phyloP scores from a whole-genome alignment of 2,113 vertebrate species.

The Carassius gibelio region DNA sequence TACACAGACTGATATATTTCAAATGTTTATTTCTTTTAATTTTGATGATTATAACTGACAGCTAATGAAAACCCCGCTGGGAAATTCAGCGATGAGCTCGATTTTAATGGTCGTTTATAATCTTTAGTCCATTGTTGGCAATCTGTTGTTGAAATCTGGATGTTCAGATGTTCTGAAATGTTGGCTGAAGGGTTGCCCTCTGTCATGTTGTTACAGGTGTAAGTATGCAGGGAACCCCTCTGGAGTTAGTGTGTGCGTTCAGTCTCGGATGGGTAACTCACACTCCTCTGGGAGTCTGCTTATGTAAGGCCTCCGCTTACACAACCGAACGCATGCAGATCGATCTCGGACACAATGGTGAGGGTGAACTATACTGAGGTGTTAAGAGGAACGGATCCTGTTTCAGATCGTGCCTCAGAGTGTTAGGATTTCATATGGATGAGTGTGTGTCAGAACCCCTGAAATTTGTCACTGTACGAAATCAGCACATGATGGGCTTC shows the following conservation, averaged over 20 bases:
- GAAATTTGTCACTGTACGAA: neutral
- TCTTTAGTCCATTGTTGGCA: neutral
- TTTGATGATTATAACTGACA: no score
- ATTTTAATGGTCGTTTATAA: neutral
- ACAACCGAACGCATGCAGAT: conserved; percentile 62
- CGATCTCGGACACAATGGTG: conserved; percentile 45
- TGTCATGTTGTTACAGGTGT: conserved; percentile 56
- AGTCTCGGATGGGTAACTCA: neutral
- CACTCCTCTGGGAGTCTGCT: conserved; percentile 17
- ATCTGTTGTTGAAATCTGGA: neutral
- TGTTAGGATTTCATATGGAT: neutral
- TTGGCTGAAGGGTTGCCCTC: neutral
- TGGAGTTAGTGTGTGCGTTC: neutral
- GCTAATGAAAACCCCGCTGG: no score
- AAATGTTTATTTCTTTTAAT: no score
- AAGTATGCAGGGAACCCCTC: conserved; percentile 4
- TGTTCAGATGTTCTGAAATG: neutral
- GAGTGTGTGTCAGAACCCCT: neutral
- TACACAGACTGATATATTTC: no score
- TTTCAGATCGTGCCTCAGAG: neutral
- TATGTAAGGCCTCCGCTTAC: conserved; percentile 61
- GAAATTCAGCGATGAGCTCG: neutral
- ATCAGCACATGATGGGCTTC: neutral
- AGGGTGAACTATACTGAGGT: conserved; percentile 22
- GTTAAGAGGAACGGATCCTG: conserved; percentile 12